These are phyloP conservation scores for Nomada hirtipes DNA, from an alignment of 2,888 invertebrate species.

Conservation along the genomic window DNA sequence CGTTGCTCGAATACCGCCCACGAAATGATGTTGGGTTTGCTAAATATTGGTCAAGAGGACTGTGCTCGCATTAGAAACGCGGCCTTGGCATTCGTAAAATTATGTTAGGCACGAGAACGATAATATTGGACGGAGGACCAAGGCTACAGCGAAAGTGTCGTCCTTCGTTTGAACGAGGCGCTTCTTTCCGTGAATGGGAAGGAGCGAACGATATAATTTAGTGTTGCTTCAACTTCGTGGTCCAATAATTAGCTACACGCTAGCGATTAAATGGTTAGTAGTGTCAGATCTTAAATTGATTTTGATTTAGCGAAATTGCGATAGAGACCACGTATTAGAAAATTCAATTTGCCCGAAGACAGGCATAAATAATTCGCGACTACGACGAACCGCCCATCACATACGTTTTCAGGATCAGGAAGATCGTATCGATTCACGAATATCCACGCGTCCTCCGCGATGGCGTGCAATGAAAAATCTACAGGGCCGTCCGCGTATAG, in stretches of 20 bases:
- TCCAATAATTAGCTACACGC: neutral
- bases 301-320: neutral
- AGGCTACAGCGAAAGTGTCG: constrained; percentile 60
- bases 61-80: constrained; percentile 39
- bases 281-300: neutral
- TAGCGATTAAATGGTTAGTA: neutral
- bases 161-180: constrained; percentile 58
- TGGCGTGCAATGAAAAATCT: constrained; percentile 53
- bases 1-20: constrained; percentile 45
- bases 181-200: constrained; percentile 26
- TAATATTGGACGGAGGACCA: constrained; percentile 59
- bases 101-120: constrained; percentile 26
- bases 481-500: constrained; percentile 47
- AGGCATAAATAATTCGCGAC: too few species aligned
- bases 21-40: constrained; percentile 61
- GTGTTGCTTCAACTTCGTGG: constrained; percentile 13
- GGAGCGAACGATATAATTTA: constrained; percentile 34
- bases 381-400: too few species aligned
- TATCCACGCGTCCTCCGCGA: neutral
- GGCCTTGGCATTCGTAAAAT: constrained; percentile 66
- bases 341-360: too few species aligned
- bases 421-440: neutral
- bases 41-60: constrained; percentile 51
- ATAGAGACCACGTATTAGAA: too few species aligned
- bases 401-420: too few species aligned